phyloP scores from a whole-genome alignment of 2,113 vertebrate species.

The Zosterops borbonicus region DNA sequence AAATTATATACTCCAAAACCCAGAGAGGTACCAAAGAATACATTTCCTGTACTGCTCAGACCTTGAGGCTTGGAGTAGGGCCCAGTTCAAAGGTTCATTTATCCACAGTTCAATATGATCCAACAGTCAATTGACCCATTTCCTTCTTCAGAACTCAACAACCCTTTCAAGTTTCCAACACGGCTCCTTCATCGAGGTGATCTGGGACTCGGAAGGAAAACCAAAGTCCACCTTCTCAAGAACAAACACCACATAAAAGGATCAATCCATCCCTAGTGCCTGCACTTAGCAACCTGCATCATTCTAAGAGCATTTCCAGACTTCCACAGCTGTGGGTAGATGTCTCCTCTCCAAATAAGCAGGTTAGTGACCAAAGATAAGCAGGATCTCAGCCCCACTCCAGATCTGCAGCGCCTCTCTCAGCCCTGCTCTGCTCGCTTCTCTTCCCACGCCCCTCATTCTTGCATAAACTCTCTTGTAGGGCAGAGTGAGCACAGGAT shows the following conservation, averaged over 20 bases:
- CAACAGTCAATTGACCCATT: neutral
- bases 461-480: neutral
- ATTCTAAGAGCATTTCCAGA: neutral
- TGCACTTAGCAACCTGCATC: neutral
- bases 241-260: neutral
- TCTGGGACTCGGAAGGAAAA: neutral
- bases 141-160: neutral
- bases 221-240: neutral
- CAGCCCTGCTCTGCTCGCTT: neutral
- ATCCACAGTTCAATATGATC: neutral
- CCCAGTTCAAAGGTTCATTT: conserved; percentile 1
- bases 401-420: neutral
- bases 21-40: neutral
- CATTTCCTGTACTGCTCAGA: neutral
- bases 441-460: neutral
- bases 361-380: neutral
- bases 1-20: neutral
- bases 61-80: neutral
- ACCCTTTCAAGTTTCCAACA: neutral
- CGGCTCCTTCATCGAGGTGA: neutral
- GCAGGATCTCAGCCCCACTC: neutral
- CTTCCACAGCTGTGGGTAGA: neutral
- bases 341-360: neutral
- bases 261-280: neutral
- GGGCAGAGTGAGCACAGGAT: neutral